A percentile compares a stretch with the other conserved stretches of the same genome.
phyloP scores from a whole-genome alignment of 2,888 invertebrate genomes.

The Prosopocoilus inquinatus region DNA sequence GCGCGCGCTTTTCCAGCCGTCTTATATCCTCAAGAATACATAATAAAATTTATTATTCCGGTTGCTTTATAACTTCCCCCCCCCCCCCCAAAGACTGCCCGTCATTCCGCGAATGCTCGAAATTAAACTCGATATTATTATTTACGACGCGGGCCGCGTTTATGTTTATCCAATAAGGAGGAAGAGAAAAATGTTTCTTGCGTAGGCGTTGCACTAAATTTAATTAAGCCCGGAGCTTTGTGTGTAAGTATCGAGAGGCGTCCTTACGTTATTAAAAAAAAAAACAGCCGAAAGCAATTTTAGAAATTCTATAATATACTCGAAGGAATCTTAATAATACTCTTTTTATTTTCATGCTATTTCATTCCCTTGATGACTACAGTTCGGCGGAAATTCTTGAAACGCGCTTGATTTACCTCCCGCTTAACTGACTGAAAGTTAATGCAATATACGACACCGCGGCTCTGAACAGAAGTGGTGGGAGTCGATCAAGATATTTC shows the following conservation, averaged over 20 bases:
- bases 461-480: no score
- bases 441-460: no score
- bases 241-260: not conserved
- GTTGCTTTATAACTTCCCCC: not conserved
- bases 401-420: no score
- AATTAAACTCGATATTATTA: constrained; percentile 6
- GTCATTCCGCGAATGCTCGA: not conserved
- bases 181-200: not conserved
- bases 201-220: not conserved
- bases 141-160: not conserved
- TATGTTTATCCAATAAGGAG: constrained; percentile 3
- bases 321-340: no score
- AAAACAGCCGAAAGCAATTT: no score
- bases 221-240: not conserved
- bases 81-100: no score
- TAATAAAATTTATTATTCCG: constrained; percentile 1
- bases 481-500: no score
- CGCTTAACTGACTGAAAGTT: no score
- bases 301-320: no score
- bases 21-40: not conserved
- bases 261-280: not conserved
- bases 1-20: not conserved
- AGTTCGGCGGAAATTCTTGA: no score
- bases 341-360: no score
- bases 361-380: no score